A percentile compares a stretch with the other conserved stretches of the same genome.
Conservation (phyloP, 2,797 vertebrate genomes). For the Pseudopleuronectes americanus region DNA sequence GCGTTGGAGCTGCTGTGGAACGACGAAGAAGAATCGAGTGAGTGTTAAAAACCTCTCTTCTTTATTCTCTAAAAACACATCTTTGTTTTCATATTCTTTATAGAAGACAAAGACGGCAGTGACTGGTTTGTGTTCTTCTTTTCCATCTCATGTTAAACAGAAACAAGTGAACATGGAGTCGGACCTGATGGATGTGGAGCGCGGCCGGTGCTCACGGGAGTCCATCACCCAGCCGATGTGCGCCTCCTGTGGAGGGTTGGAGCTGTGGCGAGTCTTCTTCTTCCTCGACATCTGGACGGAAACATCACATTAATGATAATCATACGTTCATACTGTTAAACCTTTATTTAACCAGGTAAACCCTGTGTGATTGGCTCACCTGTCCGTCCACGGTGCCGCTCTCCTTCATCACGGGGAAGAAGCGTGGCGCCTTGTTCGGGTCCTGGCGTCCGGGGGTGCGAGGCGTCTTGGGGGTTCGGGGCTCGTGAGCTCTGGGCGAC, state of each 20-base stretch:
- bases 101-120: background rate
- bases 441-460: conserved; percentile 89
- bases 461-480: conserved; percentile 83
- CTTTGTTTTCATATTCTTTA: too few relatives aligned
- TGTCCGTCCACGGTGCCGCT: conserved; percentile 84
- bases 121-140: too few relatives aligned
- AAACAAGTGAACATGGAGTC: background rate
- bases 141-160: too few relatives aligned
- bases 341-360: too few relatives aligned
- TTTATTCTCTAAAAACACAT: too few relatives aligned
- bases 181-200: conserved; percentile 90
- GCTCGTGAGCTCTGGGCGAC: conserved; percentile 71
- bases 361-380: conserved; percentile 69
- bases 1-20: conserved; percentile 88
- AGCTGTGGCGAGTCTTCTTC: conserved; percentile 92
- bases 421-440: conserved; percentile 90
- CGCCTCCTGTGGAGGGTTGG: conserved; percentile 90
- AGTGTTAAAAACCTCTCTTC: background rate
- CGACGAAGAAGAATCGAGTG: background rate
- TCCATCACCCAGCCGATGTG: conserved; percentile 98
- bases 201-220: conserved; percentile 89
- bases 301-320: too few relatives aligned
- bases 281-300: conserved; percentile 88
- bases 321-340: too few relatives aligned
- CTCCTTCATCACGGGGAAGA: conserved; percentile 96